Conservation (phyloP, 2,113 vertebrate genomes). For the Bucco capensis region DNA sequence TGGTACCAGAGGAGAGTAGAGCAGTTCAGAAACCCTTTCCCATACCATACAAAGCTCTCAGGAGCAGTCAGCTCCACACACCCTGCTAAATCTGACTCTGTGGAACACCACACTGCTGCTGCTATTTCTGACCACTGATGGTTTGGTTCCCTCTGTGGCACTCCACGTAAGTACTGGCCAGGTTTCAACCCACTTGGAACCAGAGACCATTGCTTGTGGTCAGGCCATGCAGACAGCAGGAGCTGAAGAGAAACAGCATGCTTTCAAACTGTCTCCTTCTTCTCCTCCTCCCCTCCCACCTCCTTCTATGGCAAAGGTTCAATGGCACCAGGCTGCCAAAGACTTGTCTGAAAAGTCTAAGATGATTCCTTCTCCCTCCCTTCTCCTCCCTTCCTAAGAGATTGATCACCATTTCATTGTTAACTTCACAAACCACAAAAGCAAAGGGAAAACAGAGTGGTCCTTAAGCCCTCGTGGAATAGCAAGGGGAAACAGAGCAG, state of each 20-base stretch:
- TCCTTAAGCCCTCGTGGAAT: neutral
- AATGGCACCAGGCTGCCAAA: neutral
- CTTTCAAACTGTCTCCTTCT: neutral
- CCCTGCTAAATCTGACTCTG: conserved; percentile 47
- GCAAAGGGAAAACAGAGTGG: neutral
- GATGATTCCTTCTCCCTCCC: neutral
- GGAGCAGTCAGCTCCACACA: neutral
- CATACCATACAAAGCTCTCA: neutral
- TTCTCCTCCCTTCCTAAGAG: neutral
- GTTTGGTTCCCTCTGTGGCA: conserved; percentile 14
- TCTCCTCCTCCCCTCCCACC: neutral
- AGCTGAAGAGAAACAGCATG: neutral
- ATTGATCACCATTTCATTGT: neutral
- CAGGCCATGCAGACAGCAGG: conserved; percentile 52
- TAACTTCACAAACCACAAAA: neutral
- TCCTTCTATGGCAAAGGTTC: neutral
- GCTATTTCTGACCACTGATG: conserved; percentile 4
- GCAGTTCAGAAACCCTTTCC: neutral
- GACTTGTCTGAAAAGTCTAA: neutral
- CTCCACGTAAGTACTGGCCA: neutral
- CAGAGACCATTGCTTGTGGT: conserved; percentile 41
- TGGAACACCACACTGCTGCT: conserved; percentile 51
- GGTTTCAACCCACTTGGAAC: conserved; percentile 30
- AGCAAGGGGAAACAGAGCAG: neutral
- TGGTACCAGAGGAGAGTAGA: neutral